Base-by-base conservation (phyloP, 2,888 invertebrate species). In the Odontomyia ornata region DNA sequence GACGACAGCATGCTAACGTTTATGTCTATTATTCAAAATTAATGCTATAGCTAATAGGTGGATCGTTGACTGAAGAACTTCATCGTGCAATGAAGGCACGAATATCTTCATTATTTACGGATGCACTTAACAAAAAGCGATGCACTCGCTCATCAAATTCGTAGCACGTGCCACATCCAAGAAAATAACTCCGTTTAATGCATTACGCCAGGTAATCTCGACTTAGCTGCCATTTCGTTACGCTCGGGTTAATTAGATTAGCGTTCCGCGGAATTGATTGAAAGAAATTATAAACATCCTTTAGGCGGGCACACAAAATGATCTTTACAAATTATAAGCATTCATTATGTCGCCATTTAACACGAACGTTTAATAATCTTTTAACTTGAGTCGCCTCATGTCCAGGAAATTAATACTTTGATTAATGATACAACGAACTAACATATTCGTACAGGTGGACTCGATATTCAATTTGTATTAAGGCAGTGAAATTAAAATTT, bases 261-360 rank as follows among this genome's bases (percentile, higher is more conserved):
- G 27, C 11, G 25, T n/a, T 57, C 4, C 27, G 62, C 52, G 15
- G 15, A 36, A 52, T 52, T 52, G 52, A 52, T 52, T 52, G 52
- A 52, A 52, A 52, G 62, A 62, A 62, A 62, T 62, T 52, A 18
- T 18, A 52, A 52, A 18, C n/a, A 52, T 52, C 15, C 28, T 27
- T 1, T 27, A 52, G 72, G 56, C 60, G n/a, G n/a, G 75, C 56
- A 30, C 62, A 36, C 36, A 75, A 75, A 43, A 56, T 60, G 46
- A 62, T 75, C 57, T 57, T 62, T 43, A 15, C 56, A 62, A 62
- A 75, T 75, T 60, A 23, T 13, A 43, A 21, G 36, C 75, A 75
- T 75, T 62, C 57, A 62, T 75, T 75, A 62, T 15, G 28, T 25
- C 13, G 62, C 28, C 62, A 28, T 62, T 62, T 25, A 2, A 25